These are phyloP conservation scores for Solenopsis invicta DNA, from an alignment of 1,140 invertebrate genomes.

Conservation along the genomic window DNA sequence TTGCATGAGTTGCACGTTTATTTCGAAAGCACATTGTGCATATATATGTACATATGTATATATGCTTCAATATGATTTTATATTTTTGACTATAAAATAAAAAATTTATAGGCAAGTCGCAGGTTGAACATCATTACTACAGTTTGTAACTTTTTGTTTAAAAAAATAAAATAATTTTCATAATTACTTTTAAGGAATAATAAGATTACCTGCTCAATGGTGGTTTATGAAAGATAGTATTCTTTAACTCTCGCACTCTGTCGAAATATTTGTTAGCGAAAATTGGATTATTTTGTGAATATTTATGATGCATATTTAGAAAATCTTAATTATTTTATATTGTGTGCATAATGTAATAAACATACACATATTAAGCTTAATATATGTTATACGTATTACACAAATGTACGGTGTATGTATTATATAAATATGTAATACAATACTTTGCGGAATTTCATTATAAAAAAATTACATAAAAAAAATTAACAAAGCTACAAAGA, in stretches of 20 bases:
- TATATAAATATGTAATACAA: conserved; percentile 3
- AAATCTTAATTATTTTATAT: background rate
- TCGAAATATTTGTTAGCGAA: background rate
- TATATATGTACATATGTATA: too few species aligned
- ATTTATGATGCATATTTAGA: background rate
- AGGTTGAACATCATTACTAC: too few species aligned
- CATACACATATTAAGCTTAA: conserved; percentile 1
- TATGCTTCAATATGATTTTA: too few species aligned
- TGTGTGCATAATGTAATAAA: background rate
- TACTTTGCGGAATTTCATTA: background rate
- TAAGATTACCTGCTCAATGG: background rate
- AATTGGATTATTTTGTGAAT: background rate
- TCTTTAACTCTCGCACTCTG: background rate
- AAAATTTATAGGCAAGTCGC: too few species aligned
- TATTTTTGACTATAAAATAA: too few species aligned
- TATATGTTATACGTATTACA: background rate
- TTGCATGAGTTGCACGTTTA: too few species aligned
- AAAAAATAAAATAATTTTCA: background rate
- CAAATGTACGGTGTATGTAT: background rate
- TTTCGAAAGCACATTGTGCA: too few species aligned
- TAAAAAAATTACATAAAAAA: background rate
- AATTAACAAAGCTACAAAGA: background rate
- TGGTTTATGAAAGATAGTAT: conserved; percentile 1
- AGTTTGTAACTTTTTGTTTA: background rate
- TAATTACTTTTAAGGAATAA: background rate